phyloP scores from a whole-genome alignment of 2,113 vertebrate species.

The Heterotilapia buettikoferi region DNA sequence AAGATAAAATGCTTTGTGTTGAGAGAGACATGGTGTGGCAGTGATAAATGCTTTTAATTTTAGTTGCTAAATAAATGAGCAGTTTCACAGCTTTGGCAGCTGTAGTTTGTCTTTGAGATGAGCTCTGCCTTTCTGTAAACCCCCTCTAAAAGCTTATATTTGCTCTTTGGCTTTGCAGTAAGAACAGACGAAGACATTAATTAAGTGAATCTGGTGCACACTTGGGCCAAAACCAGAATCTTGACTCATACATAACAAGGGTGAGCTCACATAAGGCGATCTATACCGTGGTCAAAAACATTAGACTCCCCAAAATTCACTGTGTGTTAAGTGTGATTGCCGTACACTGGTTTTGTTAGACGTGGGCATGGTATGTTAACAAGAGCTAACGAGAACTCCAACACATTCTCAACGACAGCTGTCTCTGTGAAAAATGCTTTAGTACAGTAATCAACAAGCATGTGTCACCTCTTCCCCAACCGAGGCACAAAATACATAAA shows the following conservation, averaged over 20 bases:
- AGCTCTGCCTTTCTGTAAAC: not conserved
- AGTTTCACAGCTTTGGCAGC: not conserved
- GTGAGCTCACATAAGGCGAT: not conserved
- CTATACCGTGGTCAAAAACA: no score
- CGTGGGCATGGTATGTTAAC: not conserved
- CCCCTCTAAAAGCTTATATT: not conserved
- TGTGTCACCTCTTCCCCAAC: not conserved
- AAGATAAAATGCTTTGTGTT: not conserved
- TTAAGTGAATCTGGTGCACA: not conserved
- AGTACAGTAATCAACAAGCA: not conserved
- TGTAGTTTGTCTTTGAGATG: not conserved
- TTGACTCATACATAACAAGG: not conserved
- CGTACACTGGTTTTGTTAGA: not conserved
- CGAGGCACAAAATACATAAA: not conserved
- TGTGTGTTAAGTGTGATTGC: not conserved
- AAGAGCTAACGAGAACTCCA: not conserved
- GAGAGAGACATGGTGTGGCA: not conserved
- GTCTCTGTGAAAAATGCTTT: not conserved
- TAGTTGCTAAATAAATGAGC: not conserved
- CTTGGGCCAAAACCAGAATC: not conserved
- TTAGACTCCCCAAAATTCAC: not conserved
- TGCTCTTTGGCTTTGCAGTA: not conserved
- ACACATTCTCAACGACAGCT: not conserved
- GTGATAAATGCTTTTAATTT: slow-evolving; percentile 24
- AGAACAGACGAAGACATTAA: not conserved